phyloP scores from a whole-genome alignment of 2,797 vertebrate genomes.

The Hybognathus amarus region DNA sequence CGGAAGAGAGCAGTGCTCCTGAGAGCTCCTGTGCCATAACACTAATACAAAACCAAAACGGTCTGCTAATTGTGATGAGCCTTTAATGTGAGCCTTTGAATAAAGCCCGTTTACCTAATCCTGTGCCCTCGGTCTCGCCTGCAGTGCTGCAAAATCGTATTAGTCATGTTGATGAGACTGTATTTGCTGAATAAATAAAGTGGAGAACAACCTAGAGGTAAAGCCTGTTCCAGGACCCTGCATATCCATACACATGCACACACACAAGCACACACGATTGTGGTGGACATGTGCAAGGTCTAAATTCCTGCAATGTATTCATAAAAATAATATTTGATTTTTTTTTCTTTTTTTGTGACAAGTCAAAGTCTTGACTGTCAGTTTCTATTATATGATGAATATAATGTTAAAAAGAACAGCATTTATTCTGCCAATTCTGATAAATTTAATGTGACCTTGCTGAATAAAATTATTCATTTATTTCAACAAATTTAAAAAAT shows the following conservation, averaged over 20 bases:
- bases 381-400: too few relatives aligned
- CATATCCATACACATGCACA: neutral
- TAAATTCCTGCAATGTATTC: too few relatives aligned
- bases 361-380: too few relatives aligned
- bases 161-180: conserved; percentile 60
- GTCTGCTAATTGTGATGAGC: conserved; percentile 49
- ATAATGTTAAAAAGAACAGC: too few relatives aligned
- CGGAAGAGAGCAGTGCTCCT: neutral
- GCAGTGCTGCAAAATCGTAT: conserved; percentile 50
- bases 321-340: too few relatives aligned
- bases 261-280: neutral
- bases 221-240: conserved; percentile 8
- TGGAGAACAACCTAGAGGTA: conserved; percentile 41
- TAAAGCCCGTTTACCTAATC: conserved; percentile 60
- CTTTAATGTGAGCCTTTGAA: conserved; percentile 63
- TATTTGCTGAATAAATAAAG: conserved; percentile 60
- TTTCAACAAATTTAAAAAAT: too few relatives aligned
- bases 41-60: conserved; percentile 33
- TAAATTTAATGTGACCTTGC: too few relatives aligned
- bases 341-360: too few relatives aligned
- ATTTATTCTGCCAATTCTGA: too few relatives aligned
- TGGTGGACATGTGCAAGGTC: neutral
- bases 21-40: conserved; percentile 33
- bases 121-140: conserved; percentile 33
- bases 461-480: too few relatives aligned